A percentile compares a stretch with the other conserved stretches of the same genome.
Conservation (phyloP, 2,797 vertebrate genomes). For the Pelodytes ibericus region DNA sequence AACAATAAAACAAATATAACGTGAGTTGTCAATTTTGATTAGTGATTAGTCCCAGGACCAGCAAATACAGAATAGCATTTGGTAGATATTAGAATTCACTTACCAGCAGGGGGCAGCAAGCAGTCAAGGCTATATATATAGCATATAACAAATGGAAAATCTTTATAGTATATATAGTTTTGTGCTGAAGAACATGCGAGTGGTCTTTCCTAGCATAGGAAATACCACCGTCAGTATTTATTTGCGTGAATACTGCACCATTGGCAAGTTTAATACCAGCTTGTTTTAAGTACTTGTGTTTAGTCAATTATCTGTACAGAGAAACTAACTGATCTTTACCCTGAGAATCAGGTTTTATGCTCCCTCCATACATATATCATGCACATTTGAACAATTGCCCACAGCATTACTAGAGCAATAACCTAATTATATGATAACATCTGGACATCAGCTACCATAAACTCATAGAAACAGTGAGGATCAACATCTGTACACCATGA, state of each 20-base stretch:
- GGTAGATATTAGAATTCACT: not conserved
- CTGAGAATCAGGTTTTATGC: not conserved
- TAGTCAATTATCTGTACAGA: not conserved
- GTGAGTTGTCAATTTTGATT: not conserved
- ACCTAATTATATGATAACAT: not conserved
- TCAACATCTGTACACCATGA: not conserved
- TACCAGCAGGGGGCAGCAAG: not conserved
- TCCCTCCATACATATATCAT: not conserved
- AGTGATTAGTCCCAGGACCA: too few species aligned
- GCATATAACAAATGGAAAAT: too few species aligned
- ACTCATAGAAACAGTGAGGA: not conserved
- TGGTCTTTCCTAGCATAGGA: not conserved
- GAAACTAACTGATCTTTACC: not conserved
- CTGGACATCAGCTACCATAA: not conserved
- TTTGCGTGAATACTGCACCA: too few species aligned
- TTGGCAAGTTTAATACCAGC: not conserved
- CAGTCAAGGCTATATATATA: not conserved
- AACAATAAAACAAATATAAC: not conserved
- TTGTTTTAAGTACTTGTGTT: not conserved
- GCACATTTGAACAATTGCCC: not conserved
- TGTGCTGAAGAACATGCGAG: not conserved
- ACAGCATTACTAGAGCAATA: not conserved
- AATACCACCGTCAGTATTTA: too few species aligned
- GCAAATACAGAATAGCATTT: too few species aligned
- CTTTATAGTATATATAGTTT: too few species aligned